phyloP scores from a whole-genome alignment of 2,113 vertebrate species.

The Perccottus glenii region DNA sequence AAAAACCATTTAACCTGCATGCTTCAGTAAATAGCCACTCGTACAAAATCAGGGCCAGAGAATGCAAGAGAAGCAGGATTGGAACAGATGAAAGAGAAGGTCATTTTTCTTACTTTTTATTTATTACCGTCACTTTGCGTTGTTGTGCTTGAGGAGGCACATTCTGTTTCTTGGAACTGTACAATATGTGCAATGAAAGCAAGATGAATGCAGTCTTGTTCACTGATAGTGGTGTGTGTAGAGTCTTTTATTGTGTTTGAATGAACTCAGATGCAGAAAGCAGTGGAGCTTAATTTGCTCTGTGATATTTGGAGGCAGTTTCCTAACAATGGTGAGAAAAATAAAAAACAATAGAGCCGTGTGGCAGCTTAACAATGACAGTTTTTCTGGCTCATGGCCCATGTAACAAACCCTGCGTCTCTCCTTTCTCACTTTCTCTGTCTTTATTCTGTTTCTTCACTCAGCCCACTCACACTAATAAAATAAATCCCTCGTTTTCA shows the following conservation, averaged over 20 bases:
- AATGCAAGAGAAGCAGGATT: conserved; percentile 59
- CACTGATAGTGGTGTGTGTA: neutral
- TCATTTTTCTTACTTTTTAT: conserved; percentile 41
- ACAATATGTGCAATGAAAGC: neutral
- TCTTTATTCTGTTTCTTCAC: conserved; percentile 38
- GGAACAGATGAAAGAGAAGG: conserved; percentile 43
- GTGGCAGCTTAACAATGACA: conserved; percentile 52
- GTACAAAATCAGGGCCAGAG: conserved; percentile 30
- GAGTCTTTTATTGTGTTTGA: neutral
- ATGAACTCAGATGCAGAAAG: neutral
- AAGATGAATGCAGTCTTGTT: neutral
- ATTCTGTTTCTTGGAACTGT: conserved; percentile 6
- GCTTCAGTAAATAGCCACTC: conserved; percentile 67
- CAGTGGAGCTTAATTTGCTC: conserved; percentile 13
- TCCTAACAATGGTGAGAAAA: conserved; percentile 19
- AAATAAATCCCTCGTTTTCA: conserved; percentile 59
- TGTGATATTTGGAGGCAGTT: conserved; percentile 12
- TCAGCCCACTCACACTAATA: conserved; percentile 56
- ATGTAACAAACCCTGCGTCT: conserved; percentile 56
- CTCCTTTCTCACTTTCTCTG: conserved; percentile 24
- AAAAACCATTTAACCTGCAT: conserved; percentile 75
- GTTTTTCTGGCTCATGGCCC: conserved; percentile 56
- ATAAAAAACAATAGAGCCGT: conserved; percentile 35
- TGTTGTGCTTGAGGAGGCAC: conserved; percentile 18
- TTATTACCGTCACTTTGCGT: conserved; percentile 22